Evolutionary conservation across 2,888 invertebrate species (phyloP), one percentile per base, ranked within the genome.

Genomic region (Phaedon cochleariae): DNA sequence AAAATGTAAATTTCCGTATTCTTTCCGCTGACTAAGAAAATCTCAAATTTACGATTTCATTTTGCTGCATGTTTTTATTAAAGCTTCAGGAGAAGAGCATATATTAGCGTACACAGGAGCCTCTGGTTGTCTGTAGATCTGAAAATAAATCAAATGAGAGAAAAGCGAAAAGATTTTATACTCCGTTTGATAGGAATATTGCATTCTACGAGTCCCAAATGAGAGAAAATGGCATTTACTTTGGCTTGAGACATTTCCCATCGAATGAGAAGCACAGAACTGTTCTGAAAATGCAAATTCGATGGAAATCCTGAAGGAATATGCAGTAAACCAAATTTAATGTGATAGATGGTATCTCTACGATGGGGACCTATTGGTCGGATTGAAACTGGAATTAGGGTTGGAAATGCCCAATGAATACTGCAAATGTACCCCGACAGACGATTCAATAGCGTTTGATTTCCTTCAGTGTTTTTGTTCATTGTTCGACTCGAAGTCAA

Each of bases 291-390:
- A 77, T 77, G 76, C 75, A 76, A 76, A 76, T 77, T 69, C 73
- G 67, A 66, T 69, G 69, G 73, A 71, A 74, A 74, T 76, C 76
- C 76, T 73, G 68, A 71, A 75, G 76, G 76, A 76, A 76, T 76
- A 77, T 76, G 76, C 76, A 77, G 77, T 77, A 76, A 78, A 77
- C 76, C 74, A 73, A 74, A 76, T 75, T 78, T 78, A 78, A 78
- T 76, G 76, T 77, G 74, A 78, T 77, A 78, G 77, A 78, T 78
- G 72, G 74, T 77, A 78, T 77, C 78, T 73, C 70, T 62, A 64
- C 71, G 70, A 72, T 66, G 65, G 73, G 73, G 69, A 71, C 74
- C 76, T 77, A 77, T 77, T 75, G 76, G 74, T 75, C 55, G 70
- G 71, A 74, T 77, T 74, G 72, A 70, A 77, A 77, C 70, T 74